Evolutionary conservation across 1,140 invertebrate species (phyloP).

Genomic region (Drosophila arawakana): DNA sequence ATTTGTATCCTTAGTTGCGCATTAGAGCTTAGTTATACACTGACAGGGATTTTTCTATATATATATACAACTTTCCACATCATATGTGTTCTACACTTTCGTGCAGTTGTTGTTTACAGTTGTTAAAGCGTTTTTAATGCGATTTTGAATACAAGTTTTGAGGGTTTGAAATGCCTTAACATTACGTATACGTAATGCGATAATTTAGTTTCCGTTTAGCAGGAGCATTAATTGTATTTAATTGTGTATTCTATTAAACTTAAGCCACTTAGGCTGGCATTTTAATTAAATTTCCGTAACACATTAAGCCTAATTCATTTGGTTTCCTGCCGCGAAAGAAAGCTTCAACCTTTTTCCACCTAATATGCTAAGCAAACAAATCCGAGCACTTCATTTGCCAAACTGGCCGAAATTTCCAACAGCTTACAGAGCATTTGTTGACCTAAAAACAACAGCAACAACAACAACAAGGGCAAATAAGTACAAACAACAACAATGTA

Average conservation of each 20-base stretch:
- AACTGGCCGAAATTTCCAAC: conserved; percentile 45
- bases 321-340: conserved; percentile 6
- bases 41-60: conserved; percentile 22
- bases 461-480: conserved; percentile 1
- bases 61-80: neutral
- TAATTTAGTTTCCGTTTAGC: conserved; percentile 19
- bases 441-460: conserved; percentile 39
- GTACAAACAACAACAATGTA: conserved; percentile 30
- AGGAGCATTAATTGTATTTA: conserved; percentile 20
- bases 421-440: conserved; percentile 65
- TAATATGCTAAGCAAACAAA: conserved; percentile 65
- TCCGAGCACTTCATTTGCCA: conserved; percentile 74
- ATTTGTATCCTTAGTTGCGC: conserved; percentile 81
- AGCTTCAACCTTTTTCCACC: conserved; percentile 38
- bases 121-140: conserved; percentile 49
- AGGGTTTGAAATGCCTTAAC: conserved; percentile 7
- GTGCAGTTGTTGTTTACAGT: conserved; percentile 24
- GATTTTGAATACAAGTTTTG: conserved; percentile 32
- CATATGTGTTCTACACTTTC: conserved; percentile 4
- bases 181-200: conserved; percentile 42
- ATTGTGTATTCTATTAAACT: conserved; percentile 2
- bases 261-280: conserved; percentile 16
- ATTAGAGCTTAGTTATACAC: conserved; percentile 75
- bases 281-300: conserved; percentile 50
- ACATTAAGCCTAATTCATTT: conserved; percentile 54